These are phyloP conservation scores for Crax fasciolata DNA, from an alignment of 2,797 vertebrate genomes.

Conservation along the genomic window DNA sequence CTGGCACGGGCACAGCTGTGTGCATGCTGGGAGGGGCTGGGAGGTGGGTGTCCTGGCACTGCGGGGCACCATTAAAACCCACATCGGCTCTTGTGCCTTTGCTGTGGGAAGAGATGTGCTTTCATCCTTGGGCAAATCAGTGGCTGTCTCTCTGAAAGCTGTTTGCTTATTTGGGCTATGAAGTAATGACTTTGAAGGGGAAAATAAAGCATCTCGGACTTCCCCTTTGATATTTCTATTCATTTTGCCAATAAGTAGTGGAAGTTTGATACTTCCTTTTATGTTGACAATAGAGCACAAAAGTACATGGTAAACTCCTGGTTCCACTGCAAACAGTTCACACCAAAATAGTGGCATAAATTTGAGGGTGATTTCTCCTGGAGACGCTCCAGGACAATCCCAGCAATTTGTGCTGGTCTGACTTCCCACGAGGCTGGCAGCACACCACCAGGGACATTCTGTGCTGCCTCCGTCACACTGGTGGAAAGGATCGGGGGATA, in stretches of 20 bases:
- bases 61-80: not conserved
- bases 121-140: slow-evolving; percentile 30
- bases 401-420: not conserved
- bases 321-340: slow-evolving; percentile 24
- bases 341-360: slow-evolving; percentile 24
- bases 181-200: slow-evolving; percentile 45
- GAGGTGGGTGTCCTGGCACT: not conserved
- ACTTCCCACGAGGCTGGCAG: not conserved
- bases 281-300: slow-evolving; percentile 48
- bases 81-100: not conserved
- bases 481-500: not conserved
- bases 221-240: slow-evolving; percentile 76
- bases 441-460: slow-evolving; percentile 4
- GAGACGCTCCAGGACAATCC: slow-evolving; percentile 14
- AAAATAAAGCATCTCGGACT: slow-evolving; percentile 66
- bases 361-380: slow-evolving; percentile 57
- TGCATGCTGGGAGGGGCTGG: not conserved
- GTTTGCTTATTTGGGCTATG: slow-evolving; percentile 1
- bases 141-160: slow-evolving; percentile 9
- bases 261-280: slow-evolving; percentile 74
- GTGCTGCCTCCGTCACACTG: not conserved
- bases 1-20: fast-evolving
- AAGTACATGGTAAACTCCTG: slow-evolving; percentile 64
- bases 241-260: slow-evolving; percentile 59
- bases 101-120: not conserved